A percentile compares a stretch with the other conserved stretches of the same genome.
These are phyloP conservation scores for Drosophila triauraria DNA, from an alignment of 1,140 invertebrate genomes.

Conservation along the genomic window DNA sequence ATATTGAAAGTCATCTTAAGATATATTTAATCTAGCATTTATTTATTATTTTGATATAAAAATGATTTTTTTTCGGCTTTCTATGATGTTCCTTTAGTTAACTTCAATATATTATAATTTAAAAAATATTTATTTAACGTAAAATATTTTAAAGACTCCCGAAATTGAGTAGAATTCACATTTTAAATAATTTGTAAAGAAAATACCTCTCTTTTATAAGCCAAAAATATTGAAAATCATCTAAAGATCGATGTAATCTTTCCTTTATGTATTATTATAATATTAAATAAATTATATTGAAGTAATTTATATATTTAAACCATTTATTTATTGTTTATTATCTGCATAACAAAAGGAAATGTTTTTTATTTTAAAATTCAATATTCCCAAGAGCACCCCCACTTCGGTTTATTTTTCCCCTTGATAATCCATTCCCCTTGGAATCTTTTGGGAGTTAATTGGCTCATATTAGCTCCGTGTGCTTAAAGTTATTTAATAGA, in stretches of 20 bases:
- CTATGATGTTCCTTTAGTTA: background rate
- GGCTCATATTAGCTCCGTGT: constrained; percentile 20
- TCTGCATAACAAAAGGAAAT: too few species aligned
- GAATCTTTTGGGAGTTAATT: constrained; percentile 32
- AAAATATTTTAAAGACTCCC: too few species aligned
- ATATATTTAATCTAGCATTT: too few species aligned
- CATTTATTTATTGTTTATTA: background rate
- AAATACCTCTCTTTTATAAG: background rate
- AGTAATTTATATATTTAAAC: too few species aligned
- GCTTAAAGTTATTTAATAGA: constrained; percentile 50
- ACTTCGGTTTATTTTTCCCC: background rate
- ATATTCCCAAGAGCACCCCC: constrained; percentile 16
- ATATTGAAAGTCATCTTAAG: too few species aligned
- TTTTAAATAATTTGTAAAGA: background rate
- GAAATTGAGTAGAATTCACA: background rate
- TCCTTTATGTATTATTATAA: too few species aligned
- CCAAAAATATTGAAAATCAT: background rate
- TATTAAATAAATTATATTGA: too few species aligned
- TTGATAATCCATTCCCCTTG: background rate
- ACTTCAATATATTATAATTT: background rate
- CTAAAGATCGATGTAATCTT: too few species aligned
- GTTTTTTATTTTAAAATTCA: too few species aligned
- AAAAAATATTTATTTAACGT: too few species aligned
- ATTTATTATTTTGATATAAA: too few species aligned
- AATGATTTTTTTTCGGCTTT: background rate